Conservation (phyloP, 37 sponge, comb jelly and placozoan species). For the Tethya wilhelma region DNA sequence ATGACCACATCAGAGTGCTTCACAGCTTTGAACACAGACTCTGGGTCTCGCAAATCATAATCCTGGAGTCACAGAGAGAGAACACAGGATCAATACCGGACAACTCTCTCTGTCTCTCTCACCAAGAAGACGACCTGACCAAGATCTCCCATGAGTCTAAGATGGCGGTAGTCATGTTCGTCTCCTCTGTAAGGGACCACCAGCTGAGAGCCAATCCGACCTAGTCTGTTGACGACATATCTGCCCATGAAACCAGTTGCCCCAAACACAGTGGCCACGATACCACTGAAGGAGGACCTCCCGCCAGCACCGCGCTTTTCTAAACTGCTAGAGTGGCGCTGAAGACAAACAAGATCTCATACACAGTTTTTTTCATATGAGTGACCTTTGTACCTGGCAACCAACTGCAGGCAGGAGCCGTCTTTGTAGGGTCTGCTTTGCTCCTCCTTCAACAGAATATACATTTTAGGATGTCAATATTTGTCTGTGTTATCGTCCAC, state of each 20-base stretch:
- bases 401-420: background rate
- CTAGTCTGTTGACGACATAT: constrained; percentile 94
- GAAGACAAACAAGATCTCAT: background rate
- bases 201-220: constrained; percentile 87
- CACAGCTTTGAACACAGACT: constrained; percentile 73
- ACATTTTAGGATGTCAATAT: no score
- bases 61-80: constrained; percentile 25
- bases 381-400: background rate
- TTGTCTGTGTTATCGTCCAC: no score
- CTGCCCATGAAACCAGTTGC: constrained; percentile 94
- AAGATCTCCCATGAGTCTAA: constrained; percentile 90
- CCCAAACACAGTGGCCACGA: constrained; percentile 97
- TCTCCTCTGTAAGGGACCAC: constrained; percentile 88
- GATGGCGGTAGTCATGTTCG: constrained; percentile 85
- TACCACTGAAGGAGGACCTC: constrained; percentile 93
- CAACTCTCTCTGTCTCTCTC: background rate
- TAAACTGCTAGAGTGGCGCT: constrained; percentile 48
- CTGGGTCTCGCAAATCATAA: constrained; percentile 77
- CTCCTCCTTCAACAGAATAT: no score
- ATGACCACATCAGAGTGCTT: constrained; percentile 92
- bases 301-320: constrained; percentile 84
- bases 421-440: no score
- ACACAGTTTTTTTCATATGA: background rate
- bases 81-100: background rate
- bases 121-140: constrained; percentile 84